Evolutionary conservation across 2,113 vertebrate species (phyloP), one percentile per base, ranked within the genome.

Genomic region (Daubentonia madagascariensis): DNA sequence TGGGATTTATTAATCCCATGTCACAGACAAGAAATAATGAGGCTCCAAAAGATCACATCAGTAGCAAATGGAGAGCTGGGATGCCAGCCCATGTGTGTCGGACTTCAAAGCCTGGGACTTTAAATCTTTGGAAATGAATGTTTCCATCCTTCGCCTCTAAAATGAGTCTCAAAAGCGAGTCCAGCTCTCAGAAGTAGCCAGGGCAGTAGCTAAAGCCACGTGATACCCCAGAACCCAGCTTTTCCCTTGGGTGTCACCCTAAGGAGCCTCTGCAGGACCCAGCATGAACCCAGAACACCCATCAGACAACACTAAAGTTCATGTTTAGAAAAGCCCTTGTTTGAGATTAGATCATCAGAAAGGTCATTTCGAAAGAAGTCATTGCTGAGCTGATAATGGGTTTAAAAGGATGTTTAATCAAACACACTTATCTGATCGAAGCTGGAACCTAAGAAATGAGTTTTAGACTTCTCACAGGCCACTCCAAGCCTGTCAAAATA

Each of bases 371-470:
- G 45, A 48, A 85, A 81, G 68, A 45, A 70, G 9, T 16, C 81
- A 0, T 14, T 54, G 30, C 72, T 18, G 35, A 91, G 61, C 63
- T 45, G 73, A 91, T 61, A 52, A 87, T 57, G 80, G 91, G 45
- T 48, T 75, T 67, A 54, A 95, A 96, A 43, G 43, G 16, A 22
- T 52, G 23, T 70, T 96, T 96, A 50, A 95, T 94, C 63, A 86
- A 84, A 78, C 37, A 6, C 67, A 12, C 76, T 94, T 97, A 83
- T 96, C 91, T 92, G 89, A 86, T 84, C 8, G 2, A 96, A 95
- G 35, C 72, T 83, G 2, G 18, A 63, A 68, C 43, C 68, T 25
- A 32, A 84, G 68, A 84, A 70, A 87, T 35, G 32, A 92, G 81
- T 59, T 78, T 12, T 61, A 35, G 93, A 65, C 30, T 68, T 63